Conservation (phyloP, 2,113 vertebrate species). For the Amphiprion percula region DNA sequence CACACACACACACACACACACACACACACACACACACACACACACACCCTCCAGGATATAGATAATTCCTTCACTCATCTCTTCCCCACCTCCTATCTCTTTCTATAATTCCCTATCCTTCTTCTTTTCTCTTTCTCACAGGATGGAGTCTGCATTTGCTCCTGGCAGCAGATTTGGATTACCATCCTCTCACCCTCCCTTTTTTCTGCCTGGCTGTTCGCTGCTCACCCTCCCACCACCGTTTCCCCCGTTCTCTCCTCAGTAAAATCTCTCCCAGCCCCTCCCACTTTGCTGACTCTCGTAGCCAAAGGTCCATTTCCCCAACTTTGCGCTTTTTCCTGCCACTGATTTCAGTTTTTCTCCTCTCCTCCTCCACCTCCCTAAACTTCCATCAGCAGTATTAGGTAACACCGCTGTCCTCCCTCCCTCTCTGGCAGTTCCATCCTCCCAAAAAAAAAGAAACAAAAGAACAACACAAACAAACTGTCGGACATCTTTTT, state of each 20-base stretch:
- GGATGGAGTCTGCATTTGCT: conserved; percentile 23
- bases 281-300: not conserved
- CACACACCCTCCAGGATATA: conserved; percentile 9
- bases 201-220: not conserved
- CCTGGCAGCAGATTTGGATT: conserved; percentile 43
- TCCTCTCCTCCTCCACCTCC: not conserved
- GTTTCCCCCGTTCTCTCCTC: not conserved
- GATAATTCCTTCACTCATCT: conserved; percentile 45
- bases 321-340: not conserved
- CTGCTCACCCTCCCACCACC: not conserved
- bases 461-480: not conserved
- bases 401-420: conserved; percentile 45
- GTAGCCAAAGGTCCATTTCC: not conserved
- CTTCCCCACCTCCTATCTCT: conserved; percentile 15
- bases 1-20: conserved; percentile 9
- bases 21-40: not conserved
- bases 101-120: conserved; percentile 16
- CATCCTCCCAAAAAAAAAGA: not conserved
- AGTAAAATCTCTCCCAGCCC: not conserved
- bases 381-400: conserved; percentile 39
- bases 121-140: conserved; percentile 22
- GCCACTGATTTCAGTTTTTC: not conserved
- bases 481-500: conserved; percentile 28
- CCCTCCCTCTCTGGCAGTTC: conserved; percentile 46
- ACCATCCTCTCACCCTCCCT: not conserved